A percentile compares a stretch with the other conserved stretches of the same genome.
Conservation (phyloP, 1,140 invertebrate genomes). For the Orius insidiosus region DNA sequence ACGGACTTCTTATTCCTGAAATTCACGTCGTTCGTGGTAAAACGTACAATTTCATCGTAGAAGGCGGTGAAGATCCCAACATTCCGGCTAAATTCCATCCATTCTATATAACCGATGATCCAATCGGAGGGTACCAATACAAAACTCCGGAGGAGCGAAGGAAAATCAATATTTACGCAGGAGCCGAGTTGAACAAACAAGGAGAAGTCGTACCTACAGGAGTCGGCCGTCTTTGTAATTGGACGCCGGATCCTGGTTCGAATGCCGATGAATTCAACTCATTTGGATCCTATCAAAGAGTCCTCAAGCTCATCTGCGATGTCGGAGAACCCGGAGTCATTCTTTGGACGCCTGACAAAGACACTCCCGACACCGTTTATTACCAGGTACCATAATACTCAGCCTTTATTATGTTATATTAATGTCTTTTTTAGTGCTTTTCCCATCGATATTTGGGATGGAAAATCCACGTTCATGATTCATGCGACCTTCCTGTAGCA, state of each 20-base stretch:
- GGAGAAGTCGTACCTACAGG: constrained; percentile 52
- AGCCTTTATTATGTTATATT: not conserved
- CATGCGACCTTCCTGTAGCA: constrained; percentile 38
- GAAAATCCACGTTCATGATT: constrained; percentile 82
- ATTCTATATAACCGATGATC: constrained; percentile 88
- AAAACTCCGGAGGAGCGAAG: constrained; percentile 66
- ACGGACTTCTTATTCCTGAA: constrained; percentile 82
- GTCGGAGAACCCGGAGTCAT: constrained; percentile 67
- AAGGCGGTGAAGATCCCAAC: constrained; percentile 65
- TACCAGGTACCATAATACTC: too few relatives aligned
- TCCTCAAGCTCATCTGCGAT: constrained; percentile 63
- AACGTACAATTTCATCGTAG: constrained; percentile 79
- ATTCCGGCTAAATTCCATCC: constrained; percentile 76
- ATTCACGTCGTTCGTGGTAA: constrained; percentile 77
- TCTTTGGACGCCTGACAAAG: constrained; percentile 68
- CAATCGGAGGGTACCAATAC: constrained; percentile 73
- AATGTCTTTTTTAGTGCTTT: constrained; percentile 49
- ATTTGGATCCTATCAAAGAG: constrained; percentile 77
- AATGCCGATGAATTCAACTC: constrained; percentile 62
- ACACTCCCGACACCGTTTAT: constrained; percentile 80
- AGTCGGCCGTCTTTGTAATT: constrained; percentile 66
- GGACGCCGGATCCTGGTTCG: constrained; percentile 56
- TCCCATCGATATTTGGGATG: constrained; percentile 83
- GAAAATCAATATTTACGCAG: constrained; percentile 63
- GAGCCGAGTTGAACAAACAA: constrained; percentile 43